A percentile compares a stretch with the other conserved stretches of the same genome.
Evolutionary conservation across 2,113 vertebrate species (phyloP).

Genomic region (Dendrocopos noguchii): DNA sequence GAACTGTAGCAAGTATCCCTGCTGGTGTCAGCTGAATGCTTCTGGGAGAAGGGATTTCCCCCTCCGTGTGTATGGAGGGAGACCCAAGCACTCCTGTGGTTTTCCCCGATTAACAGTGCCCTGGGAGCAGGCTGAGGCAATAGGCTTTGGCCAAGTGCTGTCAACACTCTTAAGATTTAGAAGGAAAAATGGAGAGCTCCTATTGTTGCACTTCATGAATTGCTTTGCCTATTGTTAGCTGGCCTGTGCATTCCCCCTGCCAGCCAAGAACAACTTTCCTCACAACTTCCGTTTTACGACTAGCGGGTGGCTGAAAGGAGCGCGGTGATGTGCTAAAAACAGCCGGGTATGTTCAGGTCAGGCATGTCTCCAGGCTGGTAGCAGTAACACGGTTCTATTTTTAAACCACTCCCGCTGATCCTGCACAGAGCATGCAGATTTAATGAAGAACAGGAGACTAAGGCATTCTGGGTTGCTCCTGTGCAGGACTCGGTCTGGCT

Average conservation of each 20-base stretch:
- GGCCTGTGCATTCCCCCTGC: background rate
- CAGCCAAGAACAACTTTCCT: conserved; percentile 49
- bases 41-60: background rate
- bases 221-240: background rate
- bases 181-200: background rate
- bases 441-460: accelerated
- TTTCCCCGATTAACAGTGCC: background rate
- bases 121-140: background rate
- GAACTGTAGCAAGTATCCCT: background rate
- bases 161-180: background rate
- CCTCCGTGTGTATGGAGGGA: background rate
- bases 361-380: conserved; percentile 11
- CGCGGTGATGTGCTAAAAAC: background rate
- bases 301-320: background rate
- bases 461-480: background rate
- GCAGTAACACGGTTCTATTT: background rate
- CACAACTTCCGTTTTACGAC: conserved; percentile 9
- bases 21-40: background rate
- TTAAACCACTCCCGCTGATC: background rate
- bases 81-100: background rate
- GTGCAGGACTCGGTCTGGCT: background rate
- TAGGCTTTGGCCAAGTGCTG: background rate
- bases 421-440: background rate
- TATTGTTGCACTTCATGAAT: background rate
- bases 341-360: conserved; percentile 34